These are phyloP conservation scores for Drosophila meridionalis DNA, from an alignment of 2,888 invertebrate species.

Conservation along the genomic window DNA sequence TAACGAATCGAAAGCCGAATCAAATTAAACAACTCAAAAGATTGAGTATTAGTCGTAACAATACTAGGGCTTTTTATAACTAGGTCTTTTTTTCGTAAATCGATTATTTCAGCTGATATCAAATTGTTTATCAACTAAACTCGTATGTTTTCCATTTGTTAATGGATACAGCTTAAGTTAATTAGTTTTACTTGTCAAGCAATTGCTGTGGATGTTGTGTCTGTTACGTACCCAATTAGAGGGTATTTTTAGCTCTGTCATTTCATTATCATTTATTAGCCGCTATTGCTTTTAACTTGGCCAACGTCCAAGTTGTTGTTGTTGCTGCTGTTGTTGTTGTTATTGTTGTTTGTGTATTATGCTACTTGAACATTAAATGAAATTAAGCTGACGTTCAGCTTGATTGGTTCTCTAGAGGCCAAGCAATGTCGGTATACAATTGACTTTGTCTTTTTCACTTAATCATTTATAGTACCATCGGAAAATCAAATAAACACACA, in stretches of 20 bases:
- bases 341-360: slow-evolving; percentile 53
- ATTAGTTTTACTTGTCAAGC: neutral
- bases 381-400: slow-evolving; percentile 77
- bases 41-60: too few species aligned
- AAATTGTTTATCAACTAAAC: neutral
- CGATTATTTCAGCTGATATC: neutral
- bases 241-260: slow-evolving; percentile 34
- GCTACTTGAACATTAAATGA: slow-evolving; percentile 75
- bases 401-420: slow-evolving; percentile 77
- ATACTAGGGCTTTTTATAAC: too few species aligned
- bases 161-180: neutral
- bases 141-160: neutral
- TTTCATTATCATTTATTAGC: slow-evolving; percentile 2
- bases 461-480: slow-evolving; percentile 64
- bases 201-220: neutral
- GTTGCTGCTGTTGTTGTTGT: slow-evolving; percentile 30
- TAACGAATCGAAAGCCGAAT: too few species aligned
- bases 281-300: slow-evolving; percentile 14
- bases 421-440: slow-evolving; percentile 61
- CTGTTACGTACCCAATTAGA: slow-evolving; percentile 2
- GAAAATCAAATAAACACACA: slow-evolving; percentile 41
- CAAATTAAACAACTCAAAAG: too few species aligned
- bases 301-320: slow-evolving; percentile 33
- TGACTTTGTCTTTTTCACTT: slow-evolving; percentile 76
- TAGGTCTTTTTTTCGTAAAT: neutral